Base-by-base conservation (phyloP, 2,113 vertebrate genomes). In the Halcyon malimbica region DNA sequence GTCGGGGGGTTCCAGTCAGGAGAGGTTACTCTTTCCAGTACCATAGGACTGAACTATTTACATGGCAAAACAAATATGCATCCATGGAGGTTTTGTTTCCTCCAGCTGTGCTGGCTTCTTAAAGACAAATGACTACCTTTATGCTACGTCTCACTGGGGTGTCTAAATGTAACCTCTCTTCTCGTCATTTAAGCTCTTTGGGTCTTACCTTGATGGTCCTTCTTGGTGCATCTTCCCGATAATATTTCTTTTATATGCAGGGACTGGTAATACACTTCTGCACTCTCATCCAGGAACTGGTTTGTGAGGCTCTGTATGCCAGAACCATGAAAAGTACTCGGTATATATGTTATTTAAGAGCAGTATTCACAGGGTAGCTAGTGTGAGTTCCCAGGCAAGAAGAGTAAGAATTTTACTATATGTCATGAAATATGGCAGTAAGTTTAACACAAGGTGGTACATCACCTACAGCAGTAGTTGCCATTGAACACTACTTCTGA, bases 71-170 rank as follows among this genome's bases (percentile, higher is more conserved):
- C 6, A 67, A 33, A 54, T 20, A 5, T 0, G 2, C 6, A 1
- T 13, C 24, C 16, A 2, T 16, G 39, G 28, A 51, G 12, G 16
- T 28, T 68, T 54, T 51, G 51, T 68, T 79, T 68, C 35, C 42
- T 82, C 18, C 62, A 60, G 5, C 29, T 50, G 41, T 57, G 25
- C 62, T 25, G 60, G 6, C 56, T 60, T 41, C 53, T 60, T 53
- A 8, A 56, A n/a, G 35, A 26, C 25, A 42, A 57, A 2, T 21
- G 12, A 77, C 6, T 19, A 31, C 9, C 23, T 73, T 83, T 42
- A 2, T 20, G 5, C 11, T 10, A 4, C 0, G 0, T 44, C 46
- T 89, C 24, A 3, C 35, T 31, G 28, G 1, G 0, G 2, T 4
- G 7, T 77, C 31, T 41, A 33, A 33, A 21, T 16, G 8, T 11